Conservation (phyloP, 2,888 invertebrate genomes). For the Criorhina ranunculi region DNA sequence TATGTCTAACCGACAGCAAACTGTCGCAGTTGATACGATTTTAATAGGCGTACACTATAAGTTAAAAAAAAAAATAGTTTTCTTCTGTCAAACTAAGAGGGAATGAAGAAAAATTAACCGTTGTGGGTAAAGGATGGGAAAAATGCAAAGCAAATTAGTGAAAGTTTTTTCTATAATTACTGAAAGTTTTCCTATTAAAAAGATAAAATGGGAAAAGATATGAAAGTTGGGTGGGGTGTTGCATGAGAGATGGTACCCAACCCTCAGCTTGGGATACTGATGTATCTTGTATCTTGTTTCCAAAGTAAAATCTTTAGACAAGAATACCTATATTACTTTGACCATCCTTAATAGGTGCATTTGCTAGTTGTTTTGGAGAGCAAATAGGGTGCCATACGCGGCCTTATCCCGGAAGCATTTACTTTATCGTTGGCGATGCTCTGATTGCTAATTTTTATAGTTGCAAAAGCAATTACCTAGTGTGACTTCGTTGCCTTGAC, state of each 20-base stretch:
- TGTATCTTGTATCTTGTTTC: no score
- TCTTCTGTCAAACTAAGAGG: neutral
- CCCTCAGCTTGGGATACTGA: no score
- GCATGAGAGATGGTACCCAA: neutral
- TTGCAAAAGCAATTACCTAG: no score
- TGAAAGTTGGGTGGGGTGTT: conserved; percentile 10
- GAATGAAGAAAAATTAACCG: neutral
- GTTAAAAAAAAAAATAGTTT: conserved; percentile 9
- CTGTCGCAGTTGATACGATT: conserved; percentile 29
- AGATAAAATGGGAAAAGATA: neutral
- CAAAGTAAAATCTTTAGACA: no score
- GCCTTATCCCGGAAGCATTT: no score
- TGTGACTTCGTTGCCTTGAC: no score
- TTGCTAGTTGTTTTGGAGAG: no score
- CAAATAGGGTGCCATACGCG: no score
- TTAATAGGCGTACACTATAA: conserved; percentile 25
- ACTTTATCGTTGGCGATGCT: no score
- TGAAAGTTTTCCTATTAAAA: conserved; percentile 33
- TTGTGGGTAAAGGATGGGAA: conserved; percentile 9
- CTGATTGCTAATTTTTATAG: no score
- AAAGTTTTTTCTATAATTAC: conserved; percentile 56
- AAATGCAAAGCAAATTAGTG: conserved; percentile 31
- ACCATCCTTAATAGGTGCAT: no score
- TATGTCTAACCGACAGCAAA: neutral
- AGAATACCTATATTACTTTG: no score